These are phyloP conservation scores for Drosophila varians DNA, from an alignment of 1,140 invertebrate species.

Conservation along the genomic window DNA sequence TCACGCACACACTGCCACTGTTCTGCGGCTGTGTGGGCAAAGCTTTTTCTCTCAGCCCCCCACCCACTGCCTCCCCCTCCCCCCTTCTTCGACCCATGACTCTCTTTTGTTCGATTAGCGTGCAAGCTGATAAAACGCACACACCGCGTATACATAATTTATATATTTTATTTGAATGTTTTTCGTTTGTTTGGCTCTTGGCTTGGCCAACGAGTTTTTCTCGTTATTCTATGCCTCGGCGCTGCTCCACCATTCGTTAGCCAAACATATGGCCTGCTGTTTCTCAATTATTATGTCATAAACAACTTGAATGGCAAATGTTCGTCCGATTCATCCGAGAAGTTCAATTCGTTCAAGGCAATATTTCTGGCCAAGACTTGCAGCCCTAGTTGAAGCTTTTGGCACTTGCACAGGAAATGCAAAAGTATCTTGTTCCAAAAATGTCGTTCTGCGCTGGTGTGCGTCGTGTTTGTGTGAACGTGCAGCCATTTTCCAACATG, in stretches of 20 bases:
- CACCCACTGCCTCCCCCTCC: not conserved
- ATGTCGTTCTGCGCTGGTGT: conserved; percentile 33
- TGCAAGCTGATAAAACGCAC: conserved; percentile 65
- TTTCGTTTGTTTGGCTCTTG: conserved; percentile 53
- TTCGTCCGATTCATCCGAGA: conserved; percentile 45
- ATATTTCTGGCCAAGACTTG: conserved; percentile 20
- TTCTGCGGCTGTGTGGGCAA: conserved; percentile 23
- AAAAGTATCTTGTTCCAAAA: conserved; percentile 64
- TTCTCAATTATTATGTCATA: conserved; percentile 71
- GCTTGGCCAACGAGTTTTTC: conserved; percentile 65
- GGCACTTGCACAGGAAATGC: conserved; percentile 67
- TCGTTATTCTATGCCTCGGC: conserved; percentile 38
- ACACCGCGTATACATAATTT: conserved; percentile 78
- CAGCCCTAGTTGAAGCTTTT: conserved; percentile 39
- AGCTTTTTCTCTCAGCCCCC: conserved; percentile 52
- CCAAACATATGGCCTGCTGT: conserved; percentile 36
- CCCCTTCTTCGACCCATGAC: conserved; percentile 5
- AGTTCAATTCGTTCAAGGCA: conserved; percentile 59
- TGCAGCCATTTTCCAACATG: conserved; percentile 71
- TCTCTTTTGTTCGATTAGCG: conserved; percentile 18
- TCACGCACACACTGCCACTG: conserved; percentile 31
- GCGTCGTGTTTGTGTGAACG: conserved; percentile 27
- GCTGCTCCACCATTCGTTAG: not conserved
- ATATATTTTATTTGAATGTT: conserved; percentile 68
- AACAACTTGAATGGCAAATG: conserved; percentile 58